A percentile compares a stretch with the other conserved stretches of the same genome.
Evolutionary conservation across 1,140 invertebrate genomes (phyloP).

Genomic region (fruit fly (Drosophila melanogaster)): Release_6_plus_ISO1_MT NT_033779.5:8495501-8496000

Average conservation of each 20-base stretch:
- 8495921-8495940: constrained; percentile 94
- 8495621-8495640: constrained; percentile 45
- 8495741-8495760: constrained; percentile 98
- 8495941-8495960: constrained; percentile 93
- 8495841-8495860: constrained; percentile 96
- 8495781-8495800: constrained; percentile 97
- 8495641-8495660: constrained; percentile 98
- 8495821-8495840: constrained; percentile 88
- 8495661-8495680: constrained; percentile 91
- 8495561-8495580: constrained; percentile 55
- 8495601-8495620: constrained; percentile 70
- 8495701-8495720: constrained; percentile 93
- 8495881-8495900: constrained; percentile 95
- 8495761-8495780: constrained; percentile 94
- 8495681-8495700: constrained; percentile 98
- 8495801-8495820: constrained; percentile 94
- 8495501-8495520: constrained; percentile 58
- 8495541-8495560: constrained; percentile 78
- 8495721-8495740: constrained; percentile 96
- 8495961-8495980: constrained; percentile 94
- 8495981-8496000: constrained; percentile 99
- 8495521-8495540: constrained; percentile 84
- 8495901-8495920: constrained; percentile 94
- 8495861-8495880: constrained; percentile 97
- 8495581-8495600: constrained; percentile 74